Evolutionary conservation across 2,888 invertebrate genomes (phyloP), one percentile per base, ranked within the genome.

Genomic region (Byasa hedistus): DNA sequence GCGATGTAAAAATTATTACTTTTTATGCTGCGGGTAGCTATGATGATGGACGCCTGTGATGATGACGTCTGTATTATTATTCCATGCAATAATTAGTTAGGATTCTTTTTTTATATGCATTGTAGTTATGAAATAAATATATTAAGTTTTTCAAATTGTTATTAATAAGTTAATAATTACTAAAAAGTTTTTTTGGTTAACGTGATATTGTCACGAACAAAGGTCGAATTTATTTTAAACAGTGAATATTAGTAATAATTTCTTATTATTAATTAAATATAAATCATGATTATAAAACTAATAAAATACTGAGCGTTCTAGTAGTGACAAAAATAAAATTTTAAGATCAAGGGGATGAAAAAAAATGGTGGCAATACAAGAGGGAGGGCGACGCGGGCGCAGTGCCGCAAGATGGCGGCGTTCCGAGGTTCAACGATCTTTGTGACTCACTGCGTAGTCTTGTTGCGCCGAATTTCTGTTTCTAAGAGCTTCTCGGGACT

Each of bases 401-500:
- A 65, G 69, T 71, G 79, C 69, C 75, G 74, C 67, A 70, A 69
- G 73, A 73, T 75, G 73, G 75, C 75, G 74, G 73, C 74, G 69
- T 65, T 68, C 70, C 72, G 72, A 73, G 78, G 89, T 83, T 89
- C 86, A 88, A 84, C 75, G 88, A 77, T 79, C 88, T 79, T 75
- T 76, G 79, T 89, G 87, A 89, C 79, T 89, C 87, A 88, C 79
- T 73, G 72, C 70, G 69, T 76, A 71, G 80, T 70, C 79, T 82
- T 69, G 77, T 81, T 87, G 78, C 80, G 80, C 73, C 81, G 85
- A 87, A 84, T 78, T 75, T 77, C 69, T 72, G 70, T 71, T 68
- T 70, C 69, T 72, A 72, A 72, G 64, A 60, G 69, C 65, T 68
- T 63, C 65, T 70, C 60, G 62, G 68, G 57, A 44, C 60, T 36